These are phyloP conservation scores for Prinia subflava DNA, from an alignment of 2,113 vertebrate species.

Conservation along the genomic window DNA sequence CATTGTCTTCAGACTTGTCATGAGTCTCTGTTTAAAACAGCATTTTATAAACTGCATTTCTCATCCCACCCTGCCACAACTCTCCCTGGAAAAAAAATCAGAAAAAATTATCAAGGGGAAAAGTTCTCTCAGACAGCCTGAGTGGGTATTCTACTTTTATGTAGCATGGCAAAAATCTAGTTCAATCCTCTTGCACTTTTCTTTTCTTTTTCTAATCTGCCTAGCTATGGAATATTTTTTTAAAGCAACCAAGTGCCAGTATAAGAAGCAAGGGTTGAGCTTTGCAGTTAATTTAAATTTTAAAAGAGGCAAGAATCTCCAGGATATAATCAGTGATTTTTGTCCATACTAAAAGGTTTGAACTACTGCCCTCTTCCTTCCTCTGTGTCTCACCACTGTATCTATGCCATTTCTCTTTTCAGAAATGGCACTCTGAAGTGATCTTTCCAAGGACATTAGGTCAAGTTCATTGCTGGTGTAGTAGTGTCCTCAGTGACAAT, in stretches of 20 bases:
- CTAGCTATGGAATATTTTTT: slow-evolving; percentile 16
- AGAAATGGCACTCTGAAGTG: not conserved
- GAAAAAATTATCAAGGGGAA: not conserved
- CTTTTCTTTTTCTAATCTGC: slow-evolving; percentile 32
- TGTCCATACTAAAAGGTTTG: not conserved
- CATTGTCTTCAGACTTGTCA: not conserved
- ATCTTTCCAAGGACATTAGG: not conserved
- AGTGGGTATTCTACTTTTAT: not conserved
- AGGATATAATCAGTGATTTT: not conserved
- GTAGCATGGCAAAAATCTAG: not conserved
- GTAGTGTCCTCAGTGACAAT: not conserved
- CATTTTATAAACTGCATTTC: not conserved
- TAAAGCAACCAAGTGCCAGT: not conserved
- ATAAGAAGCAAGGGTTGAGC: not conserved
- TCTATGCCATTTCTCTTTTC: not conserved
- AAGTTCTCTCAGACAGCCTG: not conserved
- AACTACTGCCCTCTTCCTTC: not conserved
- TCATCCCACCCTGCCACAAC: rapidly evolving
- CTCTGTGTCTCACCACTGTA: rapidly evolving
- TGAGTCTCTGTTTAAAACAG: not conserved
- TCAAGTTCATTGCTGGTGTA: not conserved
- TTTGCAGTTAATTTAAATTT: slow-evolving; percentile 26
- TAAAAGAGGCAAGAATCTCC: not conserved
- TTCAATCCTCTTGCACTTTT: not conserved
- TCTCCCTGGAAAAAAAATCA: rapidly evolving